Conservation (phyloP, 1,140 invertebrate genomes). For the Glomeris maerens region DNA sequence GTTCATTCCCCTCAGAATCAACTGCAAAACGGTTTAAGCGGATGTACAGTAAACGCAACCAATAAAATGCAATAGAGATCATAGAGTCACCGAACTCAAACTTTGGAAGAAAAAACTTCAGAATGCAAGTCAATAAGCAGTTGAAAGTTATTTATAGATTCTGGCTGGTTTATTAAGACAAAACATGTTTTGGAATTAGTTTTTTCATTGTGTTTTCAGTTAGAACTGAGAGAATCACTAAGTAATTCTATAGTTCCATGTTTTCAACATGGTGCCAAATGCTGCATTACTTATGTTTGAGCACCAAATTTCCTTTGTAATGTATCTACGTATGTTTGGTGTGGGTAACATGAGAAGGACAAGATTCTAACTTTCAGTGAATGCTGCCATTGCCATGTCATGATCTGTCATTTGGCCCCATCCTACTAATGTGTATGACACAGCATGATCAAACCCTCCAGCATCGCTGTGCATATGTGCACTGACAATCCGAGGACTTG, state of each 20-base stretch:
- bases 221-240: neutral
- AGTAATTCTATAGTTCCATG: neutral
- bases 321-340: slow-evolving; percentile 12
- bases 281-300: neutral
- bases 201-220: neutral
- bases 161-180: no score
- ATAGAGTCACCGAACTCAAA: no score
- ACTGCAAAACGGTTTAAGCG: no score
- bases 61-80: no score
- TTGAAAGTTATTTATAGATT: no score
- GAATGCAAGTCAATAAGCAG: no score
- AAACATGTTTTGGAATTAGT: neutral
- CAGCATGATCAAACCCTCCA: slow-evolving; percentile 73
- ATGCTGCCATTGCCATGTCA: slow-evolving; percentile 72
- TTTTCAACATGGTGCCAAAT: neutral
- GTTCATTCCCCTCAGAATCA: slow-evolving; percentile 19
- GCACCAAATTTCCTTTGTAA: slow-evolving; percentile 17
- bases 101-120: no score
- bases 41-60: no score
- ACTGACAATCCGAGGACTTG: slow-evolving; percentile 66
- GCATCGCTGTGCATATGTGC: slow-evolving; percentile 80
- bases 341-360: slow-evolving; percentile 15
- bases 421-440: slow-evolving; percentile 80
- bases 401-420: slow-evolving; percentile 94
- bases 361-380: slow-evolving; percentile 33